These are phyloP conservation scores for Acanthornis magna DNA, from an alignment of 2,797 vertebrate genomes.

Conservation along the genomic window DNA sequence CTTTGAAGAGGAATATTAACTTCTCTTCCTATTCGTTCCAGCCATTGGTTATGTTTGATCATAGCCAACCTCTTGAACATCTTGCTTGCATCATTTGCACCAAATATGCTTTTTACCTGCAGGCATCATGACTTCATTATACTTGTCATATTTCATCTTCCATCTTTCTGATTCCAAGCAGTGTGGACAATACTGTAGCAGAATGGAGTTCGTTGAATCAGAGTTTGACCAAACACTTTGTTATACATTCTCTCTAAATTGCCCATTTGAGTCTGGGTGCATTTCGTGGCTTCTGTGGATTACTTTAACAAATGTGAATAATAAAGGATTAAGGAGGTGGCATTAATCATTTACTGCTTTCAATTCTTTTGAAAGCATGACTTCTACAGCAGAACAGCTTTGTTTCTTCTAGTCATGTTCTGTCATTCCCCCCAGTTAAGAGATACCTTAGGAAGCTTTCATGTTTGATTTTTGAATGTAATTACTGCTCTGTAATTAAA, in stretches of 20 bases:
- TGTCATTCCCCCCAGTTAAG: not conserved
- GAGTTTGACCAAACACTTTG: not conserved
- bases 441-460: not conserved
- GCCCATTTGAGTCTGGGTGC: not conserved
- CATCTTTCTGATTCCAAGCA: not conserved
- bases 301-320: not conserved
- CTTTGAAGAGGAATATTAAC: not conserved
- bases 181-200: not conserved
- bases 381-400: not conserved
- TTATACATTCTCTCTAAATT: not conserved
- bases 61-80: not conserved
- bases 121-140: not conserved
- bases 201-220: not conserved
- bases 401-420: not conserved
- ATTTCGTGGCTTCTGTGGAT: not conserved
- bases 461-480: not conserved
- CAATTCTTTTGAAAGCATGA: not conserved
- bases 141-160: not conserved
- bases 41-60: not conserved
- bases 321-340: not conserved
- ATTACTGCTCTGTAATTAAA: constrained; percentile 21
- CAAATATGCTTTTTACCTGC: not conserved
- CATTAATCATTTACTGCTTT: not conserved
- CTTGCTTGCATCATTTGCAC: not conserved
- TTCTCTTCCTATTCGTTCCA: not conserved